Evolutionary conservation across 37 sponge, comb jelly and placozoan species (phyloP), one percentile per base, ranked within the genome.

Genomic region (Oopsacas minuta): DNA sequence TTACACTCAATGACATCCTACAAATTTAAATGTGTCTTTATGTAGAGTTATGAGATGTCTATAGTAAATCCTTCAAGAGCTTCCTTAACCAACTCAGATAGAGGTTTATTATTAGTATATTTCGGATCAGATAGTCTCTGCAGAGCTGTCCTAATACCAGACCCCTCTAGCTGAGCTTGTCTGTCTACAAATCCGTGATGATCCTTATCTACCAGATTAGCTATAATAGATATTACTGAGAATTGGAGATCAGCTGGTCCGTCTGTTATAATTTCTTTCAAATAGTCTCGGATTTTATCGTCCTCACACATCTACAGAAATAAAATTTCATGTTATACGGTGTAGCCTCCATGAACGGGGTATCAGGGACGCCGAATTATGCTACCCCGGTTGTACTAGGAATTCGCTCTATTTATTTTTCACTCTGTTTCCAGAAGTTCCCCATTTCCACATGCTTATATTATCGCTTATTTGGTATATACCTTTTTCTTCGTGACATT

Each of bases 271-370:
- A 61, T 34, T 5, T 61, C 75, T n/a, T 34, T 3, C 7, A 61
- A 34, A 34, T 32, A 61, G 1, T 61, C 75, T 61, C 75, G 22
- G 22, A 61, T 61, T 34, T 61, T 10, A 3, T 61, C 75, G 75
- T 61, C 75, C 75, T 61, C 75, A 34, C 75, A 61, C 75, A 61
- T 61, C 75, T 61, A 61, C 75, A 61, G 7, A 42, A 8, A n/a
- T 34, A 61, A 25, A 61, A n/a, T n/a, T n/a, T n/a, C n/a, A n/a
- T n/a, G n/a, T n/a, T n/a, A n/a, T n/a, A n/a, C n/a, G n/a, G n/a
- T n/a, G n/a, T n/a, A n/a, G n/a, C n/a, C n/a, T n/a, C n/a, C n/a
- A n/a, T n/a, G n/a, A n/a, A n/a, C n/a, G n/a, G n/a, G n/a, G n/a
- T n/a, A n/a, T n/a, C n/a, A n/a, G n/a, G n/a, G n/a, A n/a, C n/a